phyloP scores from a whole-genome alignment of 1,140 invertebrate species.

The Drosophila repletoides region DNA sequence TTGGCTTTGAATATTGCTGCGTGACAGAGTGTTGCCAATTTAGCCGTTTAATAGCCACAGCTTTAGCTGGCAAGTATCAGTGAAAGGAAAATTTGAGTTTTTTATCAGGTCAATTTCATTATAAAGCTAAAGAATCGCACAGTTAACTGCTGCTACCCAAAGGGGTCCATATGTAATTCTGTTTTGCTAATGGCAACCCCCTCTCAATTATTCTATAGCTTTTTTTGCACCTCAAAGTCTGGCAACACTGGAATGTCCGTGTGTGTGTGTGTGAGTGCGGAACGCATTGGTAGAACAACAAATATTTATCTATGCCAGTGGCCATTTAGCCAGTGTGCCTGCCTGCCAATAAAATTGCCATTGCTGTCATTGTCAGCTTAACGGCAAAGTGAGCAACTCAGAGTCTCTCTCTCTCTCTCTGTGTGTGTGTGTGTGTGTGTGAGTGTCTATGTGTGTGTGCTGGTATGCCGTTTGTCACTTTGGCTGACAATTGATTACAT shows the following conservation, averaged over 20 bases:
- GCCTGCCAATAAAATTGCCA: constrained; percentile 75
- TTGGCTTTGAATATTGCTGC: constrained; percentile 43
- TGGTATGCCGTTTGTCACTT: constrained; percentile 34
- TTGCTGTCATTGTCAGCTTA: constrained; percentile 79
- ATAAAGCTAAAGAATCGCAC: no score
- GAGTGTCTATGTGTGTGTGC: constrained; percentile 26
- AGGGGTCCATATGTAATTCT: no score
- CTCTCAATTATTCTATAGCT: no score
- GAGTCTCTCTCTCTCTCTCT: constrained; percentile 24
- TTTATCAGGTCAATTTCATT: no score
- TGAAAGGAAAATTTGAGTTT: neutral
- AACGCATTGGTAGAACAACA: constrained; percentile 70
- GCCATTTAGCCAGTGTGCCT: constrained; percentile 72
- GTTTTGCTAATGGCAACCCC: no score
- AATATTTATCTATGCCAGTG: constrained; percentile 80
- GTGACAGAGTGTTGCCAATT: no score
- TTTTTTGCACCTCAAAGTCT: no score
- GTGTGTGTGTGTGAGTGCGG: constrained; percentile 8
- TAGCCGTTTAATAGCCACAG: no score
- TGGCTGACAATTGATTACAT: constrained; percentile 74
- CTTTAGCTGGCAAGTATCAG: no score
- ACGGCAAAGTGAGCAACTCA: constrained; percentile 72
- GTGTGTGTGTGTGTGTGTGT: constrained; percentile 9
- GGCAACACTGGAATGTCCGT: neutral
- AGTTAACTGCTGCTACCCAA: no score